Evolutionary conservation across 2,113 vertebrate genomes (phyloP).

Genomic region (Platanista minor): DNA sequence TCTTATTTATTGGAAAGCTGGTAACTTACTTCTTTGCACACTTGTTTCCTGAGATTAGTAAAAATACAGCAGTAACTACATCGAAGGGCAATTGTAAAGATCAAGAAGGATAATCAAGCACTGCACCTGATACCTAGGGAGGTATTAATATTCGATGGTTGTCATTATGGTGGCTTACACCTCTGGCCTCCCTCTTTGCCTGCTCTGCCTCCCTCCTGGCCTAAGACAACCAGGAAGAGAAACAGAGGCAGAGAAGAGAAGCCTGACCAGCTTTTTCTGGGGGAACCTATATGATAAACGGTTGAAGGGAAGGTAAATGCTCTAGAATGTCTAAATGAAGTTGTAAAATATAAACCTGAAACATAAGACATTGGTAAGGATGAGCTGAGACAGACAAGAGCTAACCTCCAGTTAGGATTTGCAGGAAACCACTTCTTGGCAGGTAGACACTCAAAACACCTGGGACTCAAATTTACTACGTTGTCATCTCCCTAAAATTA

Average conservation of each 20-base stretch:
- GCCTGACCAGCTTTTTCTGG: background rate
- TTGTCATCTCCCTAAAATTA: background rate
- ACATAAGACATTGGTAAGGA: background rate
- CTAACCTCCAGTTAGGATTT: background rate
- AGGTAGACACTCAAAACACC: background rate
- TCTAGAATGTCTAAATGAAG: background rate
- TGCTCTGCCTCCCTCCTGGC: background rate
- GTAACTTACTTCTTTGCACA: background rate
- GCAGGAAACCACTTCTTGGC: background rate
- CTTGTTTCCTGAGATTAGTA: background rate
- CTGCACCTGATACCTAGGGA: background rate
- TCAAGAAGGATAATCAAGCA: background rate
- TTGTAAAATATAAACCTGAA: background rate
- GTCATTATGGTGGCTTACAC: rapidly evolving
- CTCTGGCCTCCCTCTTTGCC: background rate
- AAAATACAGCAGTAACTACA: background rate
- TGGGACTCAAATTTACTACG: background rate
- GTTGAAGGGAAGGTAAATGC: background rate
- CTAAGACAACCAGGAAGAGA: background rate
- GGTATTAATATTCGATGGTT: background rate
- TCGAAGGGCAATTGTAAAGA: background rate
- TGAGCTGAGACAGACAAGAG: background rate
- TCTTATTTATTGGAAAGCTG: background rate
- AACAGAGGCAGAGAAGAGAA: background rate
- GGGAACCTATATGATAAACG: background rate